Evolutionary conservation across 2,888 invertebrate genomes (phyloP).

Genomic region (Julus scanicus): DNA sequence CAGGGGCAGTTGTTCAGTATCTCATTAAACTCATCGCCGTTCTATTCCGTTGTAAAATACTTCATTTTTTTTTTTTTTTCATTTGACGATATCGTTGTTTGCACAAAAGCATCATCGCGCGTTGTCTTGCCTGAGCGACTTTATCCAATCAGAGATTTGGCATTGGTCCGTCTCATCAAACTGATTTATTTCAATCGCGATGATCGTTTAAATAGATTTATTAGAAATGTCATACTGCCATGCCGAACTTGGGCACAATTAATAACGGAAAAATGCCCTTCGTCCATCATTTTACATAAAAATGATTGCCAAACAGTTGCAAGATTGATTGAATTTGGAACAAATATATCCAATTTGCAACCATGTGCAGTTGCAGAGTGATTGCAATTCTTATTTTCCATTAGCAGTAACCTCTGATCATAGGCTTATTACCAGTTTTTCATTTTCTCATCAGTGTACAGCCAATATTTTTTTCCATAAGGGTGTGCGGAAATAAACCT

Average conservation of each 20-base stretch:
- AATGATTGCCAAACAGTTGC: no score
- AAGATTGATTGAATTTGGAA: no score
- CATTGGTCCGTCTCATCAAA: background rate
- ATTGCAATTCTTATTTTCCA: no score
- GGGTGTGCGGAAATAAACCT: no score
- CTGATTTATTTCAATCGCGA: background rate
- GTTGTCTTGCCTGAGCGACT: background rate
- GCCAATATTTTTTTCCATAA: no score
- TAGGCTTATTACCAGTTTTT: no score
- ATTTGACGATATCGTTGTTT: background rate
- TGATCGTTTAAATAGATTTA: background rate
- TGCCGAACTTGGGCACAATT: background rate
- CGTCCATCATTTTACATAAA: background rate
- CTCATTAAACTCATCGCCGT: background rate
- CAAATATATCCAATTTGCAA: no score
- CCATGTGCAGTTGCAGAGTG: no score
- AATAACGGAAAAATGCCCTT: background rate
- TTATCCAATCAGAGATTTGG: background rate
- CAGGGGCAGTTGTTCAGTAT: background rate
- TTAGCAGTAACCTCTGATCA: no score
- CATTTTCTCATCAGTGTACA: no score
- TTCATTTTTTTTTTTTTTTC: background rate
- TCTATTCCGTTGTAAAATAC: background rate
- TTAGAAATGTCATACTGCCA: background rate
- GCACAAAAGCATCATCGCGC: background rate